Evolutionary conservation across 2,888 invertebrate genomes (phyloP).

Genomic region (Priocnemis perturbator): DNA sequence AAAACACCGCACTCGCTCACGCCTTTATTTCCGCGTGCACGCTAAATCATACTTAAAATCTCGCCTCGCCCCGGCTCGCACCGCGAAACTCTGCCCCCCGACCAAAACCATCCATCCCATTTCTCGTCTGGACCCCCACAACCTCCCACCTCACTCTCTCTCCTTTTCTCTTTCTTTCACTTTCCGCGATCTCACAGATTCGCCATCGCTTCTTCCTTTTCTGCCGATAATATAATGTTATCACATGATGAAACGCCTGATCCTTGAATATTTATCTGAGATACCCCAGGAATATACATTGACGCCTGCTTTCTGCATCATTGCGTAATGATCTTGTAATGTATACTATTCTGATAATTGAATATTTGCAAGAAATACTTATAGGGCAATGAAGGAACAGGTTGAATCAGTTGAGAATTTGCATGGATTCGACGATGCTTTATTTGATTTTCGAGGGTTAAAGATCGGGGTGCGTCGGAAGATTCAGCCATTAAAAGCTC

Average conservation of each 20-base stretch:
- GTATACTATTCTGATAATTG: too few relatives aligned
- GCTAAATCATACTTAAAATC: constrained; percentile 56
- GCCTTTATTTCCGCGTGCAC: constrained; percentile 44
- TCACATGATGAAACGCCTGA: too few relatives aligned
- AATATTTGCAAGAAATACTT: too few relatives aligned
- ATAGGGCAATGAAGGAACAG: too few relatives aligned
- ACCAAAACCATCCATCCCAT: constrained; percentile 6
- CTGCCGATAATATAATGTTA: constrained; percentile 6
- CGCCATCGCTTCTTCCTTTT: not conserved
- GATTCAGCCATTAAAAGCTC: constrained; percentile 44
- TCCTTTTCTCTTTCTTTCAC: constrained; percentile 20
- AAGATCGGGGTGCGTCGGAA: not conserved
- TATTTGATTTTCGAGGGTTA: not conserved
- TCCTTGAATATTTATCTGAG: too few relatives aligned
- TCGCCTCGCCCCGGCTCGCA: constrained; percentile 10
- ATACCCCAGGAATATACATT: too few relatives aligned
- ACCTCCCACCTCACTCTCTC: constrained; percentile 12
- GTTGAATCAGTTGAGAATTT: too few relatives aligned
- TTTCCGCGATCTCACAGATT: constrained; percentile 4
- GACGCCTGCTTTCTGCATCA: too few relatives aligned
- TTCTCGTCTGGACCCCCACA: not conserved
- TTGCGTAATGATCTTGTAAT: too few relatives aligned
- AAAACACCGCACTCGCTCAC: constrained; percentile 41
- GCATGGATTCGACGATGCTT: too few relatives aligned
- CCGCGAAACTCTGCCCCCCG: constrained; percentile 5